Conservation (phyloP, 2,113 vertebrate genomes). For the Rhinolophus sinicus region DNA sequence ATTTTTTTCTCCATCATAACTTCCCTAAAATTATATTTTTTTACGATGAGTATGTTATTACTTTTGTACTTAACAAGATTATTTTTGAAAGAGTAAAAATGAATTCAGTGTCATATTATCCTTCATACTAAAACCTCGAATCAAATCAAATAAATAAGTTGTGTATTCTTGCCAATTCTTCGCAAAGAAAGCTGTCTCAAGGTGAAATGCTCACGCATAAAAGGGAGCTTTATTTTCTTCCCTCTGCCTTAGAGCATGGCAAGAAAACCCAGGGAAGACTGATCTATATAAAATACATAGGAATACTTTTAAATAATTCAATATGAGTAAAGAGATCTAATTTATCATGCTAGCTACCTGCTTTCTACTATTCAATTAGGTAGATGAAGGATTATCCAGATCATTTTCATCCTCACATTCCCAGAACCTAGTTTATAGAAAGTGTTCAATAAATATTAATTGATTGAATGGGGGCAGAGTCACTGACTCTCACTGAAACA, state of each 20-base stretch:
- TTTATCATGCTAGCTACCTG: background rate
- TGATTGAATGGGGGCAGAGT: background rate
- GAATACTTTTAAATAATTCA: slow-evolving; percentile 21
- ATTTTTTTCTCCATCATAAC: slow-evolving; percentile 28
- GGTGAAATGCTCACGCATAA: background rate
- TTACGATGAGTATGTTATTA: background rate
- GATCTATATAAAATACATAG: background rate
- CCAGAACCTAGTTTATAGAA: background rate
- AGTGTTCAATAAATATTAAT: background rate
- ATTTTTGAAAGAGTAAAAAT: slow-evolving; percentile 51
- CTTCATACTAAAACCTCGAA: background rate
- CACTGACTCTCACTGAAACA: background rate
- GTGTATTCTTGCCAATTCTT: background rate
- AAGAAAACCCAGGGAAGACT: background rate
- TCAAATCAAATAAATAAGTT: slow-evolving; percentile 25
- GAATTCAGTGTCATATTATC: background rate
- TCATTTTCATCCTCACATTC: background rate
- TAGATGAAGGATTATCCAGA: background rate
- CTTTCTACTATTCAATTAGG: background rate
- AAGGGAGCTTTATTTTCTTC: background rate
- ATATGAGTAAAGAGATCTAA: background rate
- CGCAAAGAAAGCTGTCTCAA: background rate
- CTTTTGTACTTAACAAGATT: slow-evolving; percentile 27
- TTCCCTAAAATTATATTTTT: slow-evolving; percentile 25
- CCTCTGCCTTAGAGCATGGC: background rate